These are phyloP conservation scores for Scomber colias DNA, from an alignment of 2,113 vertebrate species.

Conservation along the genomic window DNA sequence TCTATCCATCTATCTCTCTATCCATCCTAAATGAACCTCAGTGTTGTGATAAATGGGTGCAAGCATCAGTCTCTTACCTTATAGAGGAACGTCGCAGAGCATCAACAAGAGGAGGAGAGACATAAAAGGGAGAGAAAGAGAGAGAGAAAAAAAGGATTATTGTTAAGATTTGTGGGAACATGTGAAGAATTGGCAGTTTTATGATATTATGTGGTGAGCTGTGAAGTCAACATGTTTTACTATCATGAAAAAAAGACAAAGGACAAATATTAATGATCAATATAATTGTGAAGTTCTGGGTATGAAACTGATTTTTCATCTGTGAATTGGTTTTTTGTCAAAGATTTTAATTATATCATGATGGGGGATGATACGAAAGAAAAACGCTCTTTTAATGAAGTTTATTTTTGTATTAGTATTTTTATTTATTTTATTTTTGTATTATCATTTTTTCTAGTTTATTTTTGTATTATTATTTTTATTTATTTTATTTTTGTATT, in stretches of 20 bases:
- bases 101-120: background rate
- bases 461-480: too few relatives aligned
- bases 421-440: too few relatives aligned
- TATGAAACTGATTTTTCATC: too few relatives aligned
- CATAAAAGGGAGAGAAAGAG: constrained; percentile 36
- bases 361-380: background rate
- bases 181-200: constrained; percentile 1
- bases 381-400: background rate
- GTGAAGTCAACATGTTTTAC: background rate
- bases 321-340: background rate
- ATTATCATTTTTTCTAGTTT: too few relatives aligned
- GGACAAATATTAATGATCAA: too few relatives aligned
- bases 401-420: too few relatives aligned
- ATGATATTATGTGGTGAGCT: background rate
- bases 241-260: too few relatives aligned
- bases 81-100: constrained; percentile 1
- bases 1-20: constrained; percentile 9
- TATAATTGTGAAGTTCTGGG: too few relatives aligned
- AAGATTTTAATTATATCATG: too few relatives aligned
- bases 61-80: constrained; percentile 69
- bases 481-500: too few relatives aligned
- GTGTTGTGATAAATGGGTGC: background rate
- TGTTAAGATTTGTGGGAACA: background rate
- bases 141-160: constrained; percentile 6
- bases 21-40: background rate